Evolutionary conservation across 2,888 invertebrate species (phyloP).

Genomic region (Euzetes globulus): DNA sequence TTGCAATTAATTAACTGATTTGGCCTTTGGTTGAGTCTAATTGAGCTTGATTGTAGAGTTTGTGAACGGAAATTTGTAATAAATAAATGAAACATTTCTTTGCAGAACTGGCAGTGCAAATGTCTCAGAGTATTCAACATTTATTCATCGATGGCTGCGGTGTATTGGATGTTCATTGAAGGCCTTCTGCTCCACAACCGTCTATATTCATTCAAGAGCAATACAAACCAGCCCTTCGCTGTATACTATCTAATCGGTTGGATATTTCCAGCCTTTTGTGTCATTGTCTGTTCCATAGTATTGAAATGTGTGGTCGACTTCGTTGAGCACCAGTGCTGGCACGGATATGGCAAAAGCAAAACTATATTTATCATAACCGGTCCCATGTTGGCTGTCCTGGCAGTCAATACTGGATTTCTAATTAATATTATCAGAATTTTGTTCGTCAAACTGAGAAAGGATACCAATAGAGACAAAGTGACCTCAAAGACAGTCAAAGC

Average conservation of each 20-base stretch:
- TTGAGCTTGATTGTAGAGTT: no score
- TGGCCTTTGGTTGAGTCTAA: no score
- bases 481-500: constrained; percentile 49
- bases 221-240: background rate
- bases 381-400: constrained; percentile 39
- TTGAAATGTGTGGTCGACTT: constrained; percentile 30
- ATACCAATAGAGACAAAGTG: constrained; percentile 38
- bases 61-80: no score
- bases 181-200: constrained; percentile 42
- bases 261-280: constrained; percentile 38
- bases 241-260: constrained; percentile 33
- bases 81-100: no score
- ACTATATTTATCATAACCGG: constrained; percentile 40
- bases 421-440: constrained; percentile 41
- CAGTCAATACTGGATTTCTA: constrained; percentile 40
- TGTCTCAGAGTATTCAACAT: constrained; percentile 49
- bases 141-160: constrained; percentile 52
- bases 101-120: constrained; percentile 51
- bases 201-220: constrained; percentile 33
- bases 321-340: constrained; percentile 36
- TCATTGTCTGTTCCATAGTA: constrained; percentile 35
- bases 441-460: constrained; percentile 39
- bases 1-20: no score
- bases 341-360: constrained; percentile 39
- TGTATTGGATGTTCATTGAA: constrained; percentile 57